Base-by-base conservation (phyloP, 2,888 invertebrate genomes). In the Trissolcus japonicus region DNA sequence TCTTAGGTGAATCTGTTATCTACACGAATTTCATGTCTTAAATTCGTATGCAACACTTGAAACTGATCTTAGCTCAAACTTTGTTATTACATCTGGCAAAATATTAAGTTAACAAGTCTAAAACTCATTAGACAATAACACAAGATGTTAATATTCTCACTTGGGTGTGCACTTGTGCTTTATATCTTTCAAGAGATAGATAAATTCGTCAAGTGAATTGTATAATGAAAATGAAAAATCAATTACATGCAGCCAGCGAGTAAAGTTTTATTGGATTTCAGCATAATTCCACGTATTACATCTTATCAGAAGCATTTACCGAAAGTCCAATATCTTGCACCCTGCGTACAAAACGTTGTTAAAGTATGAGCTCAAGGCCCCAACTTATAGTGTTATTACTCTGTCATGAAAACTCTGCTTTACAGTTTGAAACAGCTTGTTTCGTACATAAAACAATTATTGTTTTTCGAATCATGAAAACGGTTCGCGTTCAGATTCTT, bases 281-380 rank as follows among this genome's bases (percentile, higher is more conserved):
- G 51, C 55, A 61, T 61, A 41, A 73, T 66, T 67, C 50, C 50
- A 56, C 60, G 54, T 29, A 63, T 59, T 60, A 53, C 51, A 17
- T 43, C 57, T 57, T 50, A 54, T 66, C 14, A 46, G 53, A 61
- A 61, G 41, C 60, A 55, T 73, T 50, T 61, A 66, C 55, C 43
- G 35, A 43, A 51, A 67, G 61, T 61, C 56, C 66, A 66, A 66
- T 73, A 66, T 61, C 61, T 66, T 66, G 56, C 61, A 51, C 41
- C 43, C 66, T 61, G 41, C n/a, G n/a, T 46, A 61, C 51, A 61
- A 29, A 56, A 48, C 56, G 56, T n/a, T 56, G 66, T 72, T 61
- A 73, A 73, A 60, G 61, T 66, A 66, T 73, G 73, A 67, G 66
- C 66, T 73, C 72, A 73, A 57, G 66, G 73, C 59, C 66, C 6